Percentiles rank a stretch among this genome's conserved stretches.
Conservation (phyloP, 2,888 invertebrate species). For the Neoscelio sp. region DNA sequence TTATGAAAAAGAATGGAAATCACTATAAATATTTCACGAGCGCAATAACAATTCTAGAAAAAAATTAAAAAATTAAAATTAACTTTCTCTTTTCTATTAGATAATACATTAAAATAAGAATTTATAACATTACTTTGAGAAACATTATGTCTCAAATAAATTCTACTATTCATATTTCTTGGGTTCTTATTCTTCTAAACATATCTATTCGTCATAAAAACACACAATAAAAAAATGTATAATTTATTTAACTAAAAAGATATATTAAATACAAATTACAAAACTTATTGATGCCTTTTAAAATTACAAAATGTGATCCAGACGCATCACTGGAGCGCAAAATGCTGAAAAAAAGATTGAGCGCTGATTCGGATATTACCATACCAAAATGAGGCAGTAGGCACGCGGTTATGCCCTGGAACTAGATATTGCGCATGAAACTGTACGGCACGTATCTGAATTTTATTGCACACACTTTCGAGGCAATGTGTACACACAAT, state of each 20-base stretch:
- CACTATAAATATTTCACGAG: too few relatives aligned
- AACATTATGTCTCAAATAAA: neutral
- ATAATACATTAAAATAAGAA: too few relatives aligned
- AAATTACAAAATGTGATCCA: slow-evolving; percentile 52
- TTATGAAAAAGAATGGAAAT: too few relatives aligned
- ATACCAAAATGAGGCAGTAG: slow-evolving; percentile 69
- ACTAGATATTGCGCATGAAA: slow-evolving; percentile 29
- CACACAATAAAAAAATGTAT: too few relatives aligned
- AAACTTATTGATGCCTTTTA: slow-evolving; percentile 1
- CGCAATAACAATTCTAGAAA: too few relatives aligned
- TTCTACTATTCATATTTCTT: too few relatives aligned
- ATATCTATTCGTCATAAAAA: too few relatives aligned
- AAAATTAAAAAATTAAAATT: too few relatives aligned
- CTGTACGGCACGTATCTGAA: slow-evolving; percentile 27
- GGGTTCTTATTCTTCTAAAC: too few relatives aligned
- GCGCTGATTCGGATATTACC: slow-evolving; percentile 69
- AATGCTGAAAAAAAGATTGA: slow-evolving; percentile 51
- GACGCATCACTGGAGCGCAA: slow-evolving; percentile 23
- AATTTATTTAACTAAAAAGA: too few relatives aligned
- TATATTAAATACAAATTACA: too few relatives aligned
- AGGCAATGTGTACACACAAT: slow-evolving; percentile 53
- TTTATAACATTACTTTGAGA: neutral
- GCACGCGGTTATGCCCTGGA: slow-evolving; percentile 56
- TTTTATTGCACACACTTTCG: slow-evolving; percentile 61
- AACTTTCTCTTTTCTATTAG: too few relatives aligned